Evolutionary conservation across 2,797 vertebrate genomes (phyloP).

Genomic region (Loris lydekkerianus): DNA sequence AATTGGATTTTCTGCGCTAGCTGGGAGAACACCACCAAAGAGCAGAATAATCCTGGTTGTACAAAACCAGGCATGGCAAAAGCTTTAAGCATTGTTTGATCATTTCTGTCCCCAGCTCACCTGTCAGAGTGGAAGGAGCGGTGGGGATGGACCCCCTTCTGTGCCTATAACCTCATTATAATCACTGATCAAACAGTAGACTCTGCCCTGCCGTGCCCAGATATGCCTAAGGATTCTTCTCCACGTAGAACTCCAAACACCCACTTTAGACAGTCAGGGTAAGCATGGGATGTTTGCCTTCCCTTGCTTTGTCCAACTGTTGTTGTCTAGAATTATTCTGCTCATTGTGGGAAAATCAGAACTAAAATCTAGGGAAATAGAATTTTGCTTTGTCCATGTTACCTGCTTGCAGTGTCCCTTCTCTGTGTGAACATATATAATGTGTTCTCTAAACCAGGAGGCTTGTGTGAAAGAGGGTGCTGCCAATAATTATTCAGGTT

Average conservation of each 20-base stretch:
- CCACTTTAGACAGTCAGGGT: not conserved
- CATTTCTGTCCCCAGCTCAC: not conserved
- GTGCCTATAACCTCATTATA: not conserved
- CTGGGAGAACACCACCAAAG: not conserved
- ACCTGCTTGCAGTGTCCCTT: not conserved
- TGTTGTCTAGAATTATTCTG: not conserved
- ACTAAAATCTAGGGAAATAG: not conserved
- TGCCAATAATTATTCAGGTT: not conserved
- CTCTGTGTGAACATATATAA: not conserved
- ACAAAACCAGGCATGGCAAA: not conserved
- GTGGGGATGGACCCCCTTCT: not conserved
- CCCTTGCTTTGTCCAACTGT: not conserved
- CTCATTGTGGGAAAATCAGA: not conserved
- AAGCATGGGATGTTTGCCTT: not conserved
- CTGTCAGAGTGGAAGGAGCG: not conserved
- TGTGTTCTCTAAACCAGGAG: not conserved
- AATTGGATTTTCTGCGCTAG: conserved; percentile 43
- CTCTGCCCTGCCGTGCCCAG: not conserved
- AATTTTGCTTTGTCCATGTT: not conserved
- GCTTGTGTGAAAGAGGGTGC: not conserved
- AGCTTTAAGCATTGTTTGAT: not conserved
- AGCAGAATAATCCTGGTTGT: conserved; percentile 16
- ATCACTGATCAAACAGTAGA: not conserved
- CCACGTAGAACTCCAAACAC: not conserved
- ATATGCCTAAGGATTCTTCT: not conserved